Evolutionary conservation across 2,888 invertebrate species (phyloP), one percentile per base, ranked within the genome.

Genomic region (Chaitophorus viminalis): DNA sequence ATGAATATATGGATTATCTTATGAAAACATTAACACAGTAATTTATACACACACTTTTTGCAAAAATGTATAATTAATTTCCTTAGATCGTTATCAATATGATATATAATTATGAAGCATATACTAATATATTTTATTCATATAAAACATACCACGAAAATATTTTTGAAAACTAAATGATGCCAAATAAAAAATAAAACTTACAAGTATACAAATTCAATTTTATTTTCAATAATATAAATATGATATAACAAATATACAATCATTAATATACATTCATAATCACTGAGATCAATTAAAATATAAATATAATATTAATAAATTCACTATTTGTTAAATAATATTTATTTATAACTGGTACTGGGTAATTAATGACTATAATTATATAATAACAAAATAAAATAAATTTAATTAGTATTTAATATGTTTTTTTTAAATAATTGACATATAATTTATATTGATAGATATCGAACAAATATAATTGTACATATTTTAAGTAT

Each of bases 171-270:
- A 46, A 14, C 14, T 46, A 46, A 25, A 21, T 5, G 60, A 8
- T 25, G 18, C 11, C 36, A 79, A 79, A 65, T 25, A 1, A 60
- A 36, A 72, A 33, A 82, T 25, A 82, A 52, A 72, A 72, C 29
- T 25, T 33, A 54, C 6, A n/a, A n/a, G 6, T 78, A 74, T 36
- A 54, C 33, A 31, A 72, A 33, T 54, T 33, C 31, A 14, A 76
- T 1, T 46, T 77, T 39, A 60, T 46, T 31, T 85, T 65, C n/a
- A 81, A 81, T 68, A 60, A 65, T 29, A 68, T 60, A 36, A 68
- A 70, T 52, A 82, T 54, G 21, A 72, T 68, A 82, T 17, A 77
- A 65, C 21, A n/a, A 77, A 39, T 65, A 21, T 85, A 77, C 31
- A 77, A 60, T 60, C 39, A 78, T 46, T 46, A 46, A 46, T 77